phyloP scores from a whole-genome alignment of 1,140 invertebrate species.

The Drosophila pruinosa region DNA sequence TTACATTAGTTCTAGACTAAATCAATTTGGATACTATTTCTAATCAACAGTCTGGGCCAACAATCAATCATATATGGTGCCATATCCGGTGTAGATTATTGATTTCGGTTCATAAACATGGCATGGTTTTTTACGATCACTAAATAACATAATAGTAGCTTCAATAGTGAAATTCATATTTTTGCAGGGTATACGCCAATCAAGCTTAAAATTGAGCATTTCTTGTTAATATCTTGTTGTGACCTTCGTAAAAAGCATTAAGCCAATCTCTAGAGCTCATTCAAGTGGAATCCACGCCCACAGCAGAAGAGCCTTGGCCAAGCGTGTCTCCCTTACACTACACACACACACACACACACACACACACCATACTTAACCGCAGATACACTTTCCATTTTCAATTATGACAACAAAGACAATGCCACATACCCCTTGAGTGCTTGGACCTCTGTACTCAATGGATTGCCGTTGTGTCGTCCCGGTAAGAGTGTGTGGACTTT shows the following conservation, averaged over 20 bases:
- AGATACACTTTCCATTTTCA: slow-evolving; percentile 69
- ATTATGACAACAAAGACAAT: slow-evolving; percentile 63
- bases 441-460: slow-evolving; percentile 18
- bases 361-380: slow-evolving; percentile 2
- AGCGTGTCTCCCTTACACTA: slow-evolving; percentile 25
- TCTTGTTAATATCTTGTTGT: slow-evolving; percentile 23
- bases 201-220: not conserved
- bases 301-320: not conserved
- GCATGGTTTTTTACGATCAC: not conserved
- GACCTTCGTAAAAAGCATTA: slow-evolving; percentile 28
- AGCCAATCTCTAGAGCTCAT: slow-evolving; percentile 15
- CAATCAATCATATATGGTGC: not conserved
- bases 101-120: not conserved
- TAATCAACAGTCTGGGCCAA: not conserved
- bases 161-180: not conserved
- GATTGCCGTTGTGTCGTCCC: not conserved
- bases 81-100: not conserved
- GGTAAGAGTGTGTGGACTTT: slow-evolving; percentile 3
- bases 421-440: slow-evolving; percentile 41
- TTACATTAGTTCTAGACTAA: not conserved
- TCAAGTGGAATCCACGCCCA: slow-evolving; percentile 17
- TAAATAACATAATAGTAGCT: not conserved
- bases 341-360: slow-evolving; percentile 16
- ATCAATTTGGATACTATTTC: not conserved
- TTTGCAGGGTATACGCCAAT: not conserved